A percentile compares a stretch with the other conserved stretches of the same genome.
Conservation (phyloP, 2,888 invertebrate genomes). For the Stratiomys singularior region DNA sequence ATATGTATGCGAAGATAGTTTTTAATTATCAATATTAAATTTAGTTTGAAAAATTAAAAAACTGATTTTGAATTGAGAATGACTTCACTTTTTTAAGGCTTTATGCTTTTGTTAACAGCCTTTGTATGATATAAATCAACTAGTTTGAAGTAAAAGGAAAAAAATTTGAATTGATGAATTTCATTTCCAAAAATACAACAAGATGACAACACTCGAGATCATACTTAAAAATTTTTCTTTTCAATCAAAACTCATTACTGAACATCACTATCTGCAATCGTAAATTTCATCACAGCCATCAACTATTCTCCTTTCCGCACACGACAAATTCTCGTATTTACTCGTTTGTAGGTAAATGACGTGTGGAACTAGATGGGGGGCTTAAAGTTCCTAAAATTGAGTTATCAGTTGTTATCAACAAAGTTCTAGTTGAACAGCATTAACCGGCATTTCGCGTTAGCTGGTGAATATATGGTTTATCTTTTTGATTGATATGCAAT, state of each 20-base stretch:
- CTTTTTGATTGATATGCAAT: constrained; percentile 51
- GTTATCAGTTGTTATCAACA: constrained; percentile 31
- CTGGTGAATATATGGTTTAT: constrained; percentile 38
- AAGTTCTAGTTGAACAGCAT: constrained; percentile 10
- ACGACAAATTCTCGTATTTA: constrained; percentile 3
- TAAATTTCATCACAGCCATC: background rate
- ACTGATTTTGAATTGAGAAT: too few species aligned
- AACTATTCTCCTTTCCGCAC: background rate
- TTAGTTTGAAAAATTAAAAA: too few species aligned
- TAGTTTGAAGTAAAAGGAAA: too few species aligned
- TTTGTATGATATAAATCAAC: too few species aligned
- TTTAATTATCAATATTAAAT: too few species aligned
- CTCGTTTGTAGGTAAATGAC: background rate
- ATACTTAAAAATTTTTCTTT: background rate
- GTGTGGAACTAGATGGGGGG: background rate
- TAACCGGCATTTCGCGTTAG: constrained; percentile 44
- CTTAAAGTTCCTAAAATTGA: constrained; percentile 6
- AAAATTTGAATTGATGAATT: too few species aligned
- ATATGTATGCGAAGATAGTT: too few species aligned
- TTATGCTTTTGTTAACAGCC: too few species aligned
- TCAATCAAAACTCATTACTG: background rate
- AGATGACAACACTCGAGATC: background rate
- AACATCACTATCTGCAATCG: background rate
- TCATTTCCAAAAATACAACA: too few species aligned
- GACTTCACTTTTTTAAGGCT: too few species aligned